phyloP scores from a whole-genome alignment of 2,888 invertebrate species.

The Tridacna crocea region DNA sequence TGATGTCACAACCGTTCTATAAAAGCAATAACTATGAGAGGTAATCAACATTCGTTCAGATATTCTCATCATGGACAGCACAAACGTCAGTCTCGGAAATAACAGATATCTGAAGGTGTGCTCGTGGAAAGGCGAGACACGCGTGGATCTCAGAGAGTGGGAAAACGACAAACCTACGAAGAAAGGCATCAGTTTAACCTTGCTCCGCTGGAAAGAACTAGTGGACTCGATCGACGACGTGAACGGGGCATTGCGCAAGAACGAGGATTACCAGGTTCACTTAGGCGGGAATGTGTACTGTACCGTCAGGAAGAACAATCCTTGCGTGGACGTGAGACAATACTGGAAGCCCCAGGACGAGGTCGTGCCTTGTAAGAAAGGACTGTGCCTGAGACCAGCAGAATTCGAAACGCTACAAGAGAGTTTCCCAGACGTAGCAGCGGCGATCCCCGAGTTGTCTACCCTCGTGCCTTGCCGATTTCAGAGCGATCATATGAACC shows the following conservation, averaged over 20 bases:
- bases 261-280: constrained; percentile 8
- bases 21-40: too few relatives aligned
- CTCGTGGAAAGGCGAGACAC: constrained; percentile 30
- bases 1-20: too few relatives aligned
- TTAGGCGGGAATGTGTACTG: constrained; percentile 36
- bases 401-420: constrained; percentile 41
- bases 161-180: constrained; percentile 28
- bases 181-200: constrained; percentile 39
- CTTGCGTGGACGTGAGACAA: constrained; percentile 43
- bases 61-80: too few relatives aligned
- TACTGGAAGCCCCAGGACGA: constrained; percentile 46
- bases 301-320: constrained; percentile 17
- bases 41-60: too few relatives aligned
- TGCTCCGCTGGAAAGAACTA: constrained; percentile 34
- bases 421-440: constrained; percentile 23
- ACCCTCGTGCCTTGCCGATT: constrained; percentile 18
- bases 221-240: constrained; percentile 5
- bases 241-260: constrained; percentile 20
- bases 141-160: constrained; percentile 45
- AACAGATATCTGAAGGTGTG: constrained; percentile 34
- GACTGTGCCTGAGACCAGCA: constrained; percentile 35
- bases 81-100: constrained; percentile 19
- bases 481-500: constrained; percentile 38
- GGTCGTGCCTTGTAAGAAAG: constrained; percentile 40
- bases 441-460: constrained; percentile 19